A percentile compares a stretch with the other conserved stretches of the same genome.
These are phyloP conservation scores for Hydrozoanthus gracilis DNA, from an alignment of 92 coral and sea anemone species.

Conservation along the genomic window DNA sequence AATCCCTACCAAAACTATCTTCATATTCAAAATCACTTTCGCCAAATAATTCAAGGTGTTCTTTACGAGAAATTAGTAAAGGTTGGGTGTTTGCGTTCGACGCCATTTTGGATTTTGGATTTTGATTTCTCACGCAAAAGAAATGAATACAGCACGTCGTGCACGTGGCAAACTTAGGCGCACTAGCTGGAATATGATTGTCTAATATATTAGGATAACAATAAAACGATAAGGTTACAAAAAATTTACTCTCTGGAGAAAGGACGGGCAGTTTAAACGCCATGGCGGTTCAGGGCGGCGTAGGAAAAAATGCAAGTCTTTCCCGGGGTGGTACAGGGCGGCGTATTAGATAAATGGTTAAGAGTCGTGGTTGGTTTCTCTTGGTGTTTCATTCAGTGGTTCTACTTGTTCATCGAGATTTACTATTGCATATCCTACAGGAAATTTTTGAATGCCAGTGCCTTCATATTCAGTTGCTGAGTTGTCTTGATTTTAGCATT, in stretches of 20 bases:
- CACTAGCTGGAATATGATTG: slow-evolving; percentile 15
- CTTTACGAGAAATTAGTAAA: background rate
- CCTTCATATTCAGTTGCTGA: too few relatives aligned
- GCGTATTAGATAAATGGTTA: slow-evolving; percentile 7
- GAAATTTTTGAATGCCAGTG: too few relatives aligned
- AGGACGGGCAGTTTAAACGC: background rate
- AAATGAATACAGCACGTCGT: background rate
- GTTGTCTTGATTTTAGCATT: too few relatives aligned
- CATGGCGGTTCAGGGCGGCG: background rate
- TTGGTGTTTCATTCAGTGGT: too few relatives aligned
- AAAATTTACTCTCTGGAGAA: background rate
- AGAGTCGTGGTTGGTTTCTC: background rate
- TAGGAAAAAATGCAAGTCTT: background rate
- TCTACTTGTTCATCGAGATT: too few relatives aligned
- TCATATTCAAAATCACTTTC: background rate
- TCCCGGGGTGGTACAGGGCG: slow-evolving; percentile 12
- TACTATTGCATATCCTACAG: too few relatives aligned
- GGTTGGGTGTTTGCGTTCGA: background rate
- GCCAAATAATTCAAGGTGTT: background rate
- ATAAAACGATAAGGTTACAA: slow-evolving; percentile 4
- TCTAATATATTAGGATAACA: background rate
- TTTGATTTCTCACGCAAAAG: background rate
- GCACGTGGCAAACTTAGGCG: background rate
- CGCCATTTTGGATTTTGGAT: background rate
- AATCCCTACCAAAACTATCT: background rate